A percentile compares a stretch with the other conserved stretches of the same genome.
Conservation (phyloP, 2,797 vertebrate species). For the Lates japonicus region DNA sequence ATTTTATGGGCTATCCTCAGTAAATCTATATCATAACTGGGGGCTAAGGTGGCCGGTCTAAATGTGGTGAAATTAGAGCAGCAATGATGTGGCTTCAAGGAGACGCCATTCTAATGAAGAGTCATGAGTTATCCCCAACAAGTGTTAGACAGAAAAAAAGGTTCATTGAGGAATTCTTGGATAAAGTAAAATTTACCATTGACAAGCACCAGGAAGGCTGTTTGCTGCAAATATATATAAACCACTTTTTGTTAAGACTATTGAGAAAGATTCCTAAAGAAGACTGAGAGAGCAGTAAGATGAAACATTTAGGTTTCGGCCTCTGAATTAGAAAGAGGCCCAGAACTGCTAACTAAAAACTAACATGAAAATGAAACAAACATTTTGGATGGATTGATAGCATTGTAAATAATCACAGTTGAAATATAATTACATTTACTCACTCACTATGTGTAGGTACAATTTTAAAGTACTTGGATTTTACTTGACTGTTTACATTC, state of each 20-base stretch:
- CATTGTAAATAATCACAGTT: background rate
- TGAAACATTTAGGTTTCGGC: background rate
- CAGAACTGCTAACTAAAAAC: background rate
- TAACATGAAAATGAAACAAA: background rate
- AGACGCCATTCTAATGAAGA: constrained; percentile 10
- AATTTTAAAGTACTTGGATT: background rate
- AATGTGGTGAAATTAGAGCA: constrained; percentile 58
- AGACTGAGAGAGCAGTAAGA: background rate
- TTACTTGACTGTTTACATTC: background rate
- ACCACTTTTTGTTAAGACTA: background rate
- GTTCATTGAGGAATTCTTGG: background rate
- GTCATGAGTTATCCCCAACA: constrained; percentile 1
- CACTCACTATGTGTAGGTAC: background rate
- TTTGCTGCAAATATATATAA: background rate
- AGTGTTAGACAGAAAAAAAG: background rate
- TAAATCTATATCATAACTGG: constrained; percentile 77
- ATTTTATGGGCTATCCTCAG: constrained; percentile 76
- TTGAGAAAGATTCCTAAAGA: background rate
- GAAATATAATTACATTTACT: background rate
- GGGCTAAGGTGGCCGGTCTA: constrained; percentile 35
- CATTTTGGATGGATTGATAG: background rate
- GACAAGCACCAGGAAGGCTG: background rate
- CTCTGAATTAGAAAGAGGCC: background rate
- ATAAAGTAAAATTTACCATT: background rate
- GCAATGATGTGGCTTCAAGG: constrained; percentile 17